phyloP scores from a whole-genome alignment of 1,140 invertebrate species.

The Hetaerina americana region DNA sequence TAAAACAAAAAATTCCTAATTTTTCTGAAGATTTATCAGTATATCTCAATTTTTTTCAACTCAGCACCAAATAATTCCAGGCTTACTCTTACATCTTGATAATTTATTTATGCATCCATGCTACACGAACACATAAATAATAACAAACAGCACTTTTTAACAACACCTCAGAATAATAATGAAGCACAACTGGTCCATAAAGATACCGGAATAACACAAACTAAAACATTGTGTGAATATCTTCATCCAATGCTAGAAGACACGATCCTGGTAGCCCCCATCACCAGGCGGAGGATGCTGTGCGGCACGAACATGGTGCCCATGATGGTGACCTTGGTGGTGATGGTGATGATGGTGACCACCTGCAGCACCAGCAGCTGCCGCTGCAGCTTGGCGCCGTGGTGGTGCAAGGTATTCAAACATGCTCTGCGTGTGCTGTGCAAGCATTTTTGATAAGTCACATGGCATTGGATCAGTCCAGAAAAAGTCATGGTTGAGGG shows the following conservation, averaged over 20 bases:
- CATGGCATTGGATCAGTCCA: conserved; percentile 94
- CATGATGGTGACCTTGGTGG: background rate
- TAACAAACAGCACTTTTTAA: too few species aligned
- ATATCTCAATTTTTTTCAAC: too few species aligned
- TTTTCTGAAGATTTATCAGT: too few species aligned
- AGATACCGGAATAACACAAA: too few species aligned
- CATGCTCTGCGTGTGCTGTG: conserved; percentile 88
- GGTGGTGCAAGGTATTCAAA: conserved; percentile 89
- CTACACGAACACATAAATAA: background rate
- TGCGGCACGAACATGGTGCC: background rate
- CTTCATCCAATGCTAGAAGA: too few species aligned
- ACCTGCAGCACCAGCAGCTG: background rate
- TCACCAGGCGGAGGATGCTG: background rate
- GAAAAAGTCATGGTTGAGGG: conserved; percentile 95
- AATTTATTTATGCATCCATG: background rate
- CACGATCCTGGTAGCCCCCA: background rate
- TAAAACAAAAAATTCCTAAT: too few species aligned
- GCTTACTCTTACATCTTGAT: too few species aligned
- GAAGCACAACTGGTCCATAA: too few species aligned
- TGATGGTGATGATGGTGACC: background rate
- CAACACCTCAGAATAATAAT: too few species aligned
- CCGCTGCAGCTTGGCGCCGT: conserved; percentile 34
- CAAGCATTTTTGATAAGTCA: conserved; percentile 84
- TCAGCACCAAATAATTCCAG: too few species aligned
- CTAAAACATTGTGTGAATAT: too few species aligned